phyloP scores from a whole-genome alignment of 2,888 invertebrate species.

The Troides aeacus region DNA sequence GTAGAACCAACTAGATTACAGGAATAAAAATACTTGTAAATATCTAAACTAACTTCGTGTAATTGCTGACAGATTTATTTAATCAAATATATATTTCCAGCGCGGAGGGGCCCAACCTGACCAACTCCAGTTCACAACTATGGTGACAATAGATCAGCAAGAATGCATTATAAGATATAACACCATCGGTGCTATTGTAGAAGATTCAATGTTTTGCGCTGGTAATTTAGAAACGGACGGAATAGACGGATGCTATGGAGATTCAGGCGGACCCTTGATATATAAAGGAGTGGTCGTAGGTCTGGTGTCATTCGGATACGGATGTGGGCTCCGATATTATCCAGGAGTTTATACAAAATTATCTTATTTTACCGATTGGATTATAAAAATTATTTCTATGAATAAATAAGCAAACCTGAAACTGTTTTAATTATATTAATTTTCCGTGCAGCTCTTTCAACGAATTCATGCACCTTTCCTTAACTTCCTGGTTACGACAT shows the following conservation, averaged over 20 bases:
- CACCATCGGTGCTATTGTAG: slow-evolving; percentile 57
- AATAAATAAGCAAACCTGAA: slow-evolving; percentile 49
- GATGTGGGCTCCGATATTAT: slow-evolving; percentile 64
- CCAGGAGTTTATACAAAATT: slow-evolving; percentile 73
- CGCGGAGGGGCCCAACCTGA: slow-evolving; percentile 61
- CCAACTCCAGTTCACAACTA: slow-evolving; percentile 58
- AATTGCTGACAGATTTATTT: too few species aligned
- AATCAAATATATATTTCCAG: slow-evolving; percentile 41
- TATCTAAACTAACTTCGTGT: too few species aligned
- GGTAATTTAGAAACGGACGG: slow-evolving; percentile 62
- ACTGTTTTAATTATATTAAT: neutral
- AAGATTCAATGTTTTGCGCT: slow-evolving; percentile 69
- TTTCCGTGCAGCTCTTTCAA: too few species aligned
- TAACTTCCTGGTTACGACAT: too few species aligned
- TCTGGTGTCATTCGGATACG: slow-evolving; percentile 68
- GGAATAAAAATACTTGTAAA: too few species aligned
- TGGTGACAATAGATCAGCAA: slow-evolving; percentile 54
- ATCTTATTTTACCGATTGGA: slow-evolving; percentile 67
- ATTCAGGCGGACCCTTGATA: slow-evolving; percentile 69
- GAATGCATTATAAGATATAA: slow-evolving; percentile 57
- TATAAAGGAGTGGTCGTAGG: slow-evolving; percentile 70
- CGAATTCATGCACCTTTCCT: too few species aligned
- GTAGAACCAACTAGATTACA: too few species aligned
- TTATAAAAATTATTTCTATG: slow-evolving; percentile 54
- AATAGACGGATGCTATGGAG: slow-evolving; percentile 69